A percentile compares a stretch with the other conserved stretches of the same genome.
Evolutionary conservation across 2,797 vertebrate genomes (phyloP).

Genomic region (Orientallactaga sibirica): DNA sequence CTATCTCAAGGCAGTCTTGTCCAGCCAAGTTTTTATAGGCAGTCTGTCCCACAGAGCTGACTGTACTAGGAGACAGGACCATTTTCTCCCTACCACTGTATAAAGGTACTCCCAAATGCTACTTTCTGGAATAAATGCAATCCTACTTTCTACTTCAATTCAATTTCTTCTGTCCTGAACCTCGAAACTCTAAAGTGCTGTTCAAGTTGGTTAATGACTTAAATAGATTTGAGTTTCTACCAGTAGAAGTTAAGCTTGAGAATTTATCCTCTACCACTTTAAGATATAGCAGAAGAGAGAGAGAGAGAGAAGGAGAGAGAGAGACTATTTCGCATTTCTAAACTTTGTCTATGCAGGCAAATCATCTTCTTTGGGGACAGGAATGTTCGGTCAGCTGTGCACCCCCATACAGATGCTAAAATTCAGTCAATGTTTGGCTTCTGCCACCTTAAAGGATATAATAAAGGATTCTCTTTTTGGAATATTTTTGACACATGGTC

Average conservation of each 20-base stretch:
- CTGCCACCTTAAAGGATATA: neutral
- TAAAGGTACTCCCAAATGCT: neutral
- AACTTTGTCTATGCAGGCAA: neutral
- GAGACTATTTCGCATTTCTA: neutral
- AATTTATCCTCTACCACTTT: neutral
- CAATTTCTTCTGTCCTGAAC: conserved; percentile 16
- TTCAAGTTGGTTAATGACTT: neutral
- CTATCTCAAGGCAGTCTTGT: neutral
- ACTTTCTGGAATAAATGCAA: conserved; percentile 9
- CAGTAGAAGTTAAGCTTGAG: neutral
- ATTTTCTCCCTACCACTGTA: conserved; percentile 15
- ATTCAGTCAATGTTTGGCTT: neutral
- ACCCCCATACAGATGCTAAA: neutral
- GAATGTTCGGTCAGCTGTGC: neutral
- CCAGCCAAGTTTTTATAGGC: neutral
- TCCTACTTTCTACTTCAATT: neutral
- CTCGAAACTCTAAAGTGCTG: neutral
- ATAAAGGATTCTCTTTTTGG: neutral
- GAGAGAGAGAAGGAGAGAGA: too few species aligned
- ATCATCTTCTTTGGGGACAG: neutral
- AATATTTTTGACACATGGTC: neutral
- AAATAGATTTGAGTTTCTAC: neutral
- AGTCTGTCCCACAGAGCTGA: neutral
- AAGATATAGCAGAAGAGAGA: conserved; percentile 1
- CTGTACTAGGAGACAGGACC: neutral